phyloP scores from a whole-genome alignment of 2,888 invertebrate species.

The Phaonia tiefii region DNA sequence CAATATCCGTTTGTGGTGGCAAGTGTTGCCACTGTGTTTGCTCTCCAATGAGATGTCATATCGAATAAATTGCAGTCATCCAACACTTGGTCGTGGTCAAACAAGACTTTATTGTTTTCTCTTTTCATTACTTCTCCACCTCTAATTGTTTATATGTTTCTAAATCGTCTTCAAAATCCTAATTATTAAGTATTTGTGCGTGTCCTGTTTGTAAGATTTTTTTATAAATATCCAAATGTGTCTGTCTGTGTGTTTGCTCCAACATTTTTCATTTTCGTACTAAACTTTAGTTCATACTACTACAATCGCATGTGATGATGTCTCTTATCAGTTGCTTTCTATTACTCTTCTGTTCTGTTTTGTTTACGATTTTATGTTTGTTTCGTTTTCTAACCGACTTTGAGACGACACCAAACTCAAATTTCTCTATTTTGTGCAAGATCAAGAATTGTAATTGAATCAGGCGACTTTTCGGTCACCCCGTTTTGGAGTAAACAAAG shows the following conservation, averaged over 20 bases:
- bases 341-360: slow-evolving; percentile 63
- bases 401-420: background rate
- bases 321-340: slow-evolving; percentile 65
- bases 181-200: slow-evolving; percentile 40
- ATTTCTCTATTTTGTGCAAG: background rate
- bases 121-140: slow-evolving; percentile 66
- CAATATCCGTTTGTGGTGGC: background rate
- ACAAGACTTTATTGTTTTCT: slow-evolving; percentile 5
- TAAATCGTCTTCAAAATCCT: slow-evolving; percentile 18
- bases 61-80: background rate
- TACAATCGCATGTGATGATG: slow-evolving; percentile 51
- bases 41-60: no score
- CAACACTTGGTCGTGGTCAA: slow-evolving; percentile 2
- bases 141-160: slow-evolving; percentile 67
- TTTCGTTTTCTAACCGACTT: background rate
- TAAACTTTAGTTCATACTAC: slow-evolving; percentile 69
- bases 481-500: background rate
- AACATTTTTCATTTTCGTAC: slow-evolving; percentile 66
- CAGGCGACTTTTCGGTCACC: background rate
- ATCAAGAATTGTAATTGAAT: background rate
- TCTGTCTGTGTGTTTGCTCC: slow-evolving; percentile 71
- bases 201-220: slow-evolving; percentile 55
- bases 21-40: background rate
- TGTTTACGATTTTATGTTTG: slow-evolving; percentile 49
- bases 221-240: slow-evolving; percentile 30